These are phyloP conservation scores for Melipona quadrifasciata DNA, from an alignment of 1,140 invertebrate genomes.

Conservation along the genomic window DNA sequence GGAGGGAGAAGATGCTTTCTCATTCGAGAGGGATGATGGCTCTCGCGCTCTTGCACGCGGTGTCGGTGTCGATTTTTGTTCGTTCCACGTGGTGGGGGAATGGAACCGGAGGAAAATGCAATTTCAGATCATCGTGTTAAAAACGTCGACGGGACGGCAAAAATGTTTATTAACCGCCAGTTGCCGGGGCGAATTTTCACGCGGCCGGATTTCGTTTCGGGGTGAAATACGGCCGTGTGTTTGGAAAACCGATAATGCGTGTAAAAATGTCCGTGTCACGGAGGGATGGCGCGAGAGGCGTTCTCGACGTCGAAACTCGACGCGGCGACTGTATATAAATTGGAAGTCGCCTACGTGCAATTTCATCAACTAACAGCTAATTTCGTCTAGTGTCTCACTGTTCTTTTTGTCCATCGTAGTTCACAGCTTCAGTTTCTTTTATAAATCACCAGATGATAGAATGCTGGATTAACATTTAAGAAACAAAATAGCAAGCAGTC, in stretches of 20 bases:
- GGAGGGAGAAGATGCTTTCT: not conserved
- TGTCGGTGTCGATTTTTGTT: not conserved
- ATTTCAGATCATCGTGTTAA: not conserved
- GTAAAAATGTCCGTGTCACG: not conserved
- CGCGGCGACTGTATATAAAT: not conserved
- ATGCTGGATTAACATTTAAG: not conserved
- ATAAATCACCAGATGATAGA: not conserved
- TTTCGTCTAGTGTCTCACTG: not conserved
- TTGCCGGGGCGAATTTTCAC: not conserved
- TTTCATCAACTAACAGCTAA: not conserved
- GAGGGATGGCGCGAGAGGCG: not conserved
- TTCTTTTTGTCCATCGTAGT: not conserved
- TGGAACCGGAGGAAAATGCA: not conserved
- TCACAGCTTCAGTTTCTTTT: not conserved
- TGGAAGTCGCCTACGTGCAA: not conserved
- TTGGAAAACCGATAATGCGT: slow-evolving; percentile 2
- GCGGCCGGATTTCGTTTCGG: not conserved
- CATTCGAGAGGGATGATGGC: not conserved
- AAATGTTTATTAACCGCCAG: slow-evolving; percentile 5
- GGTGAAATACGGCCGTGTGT: not conserved
- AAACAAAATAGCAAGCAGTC: not conserved
- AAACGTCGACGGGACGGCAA: not conserved
- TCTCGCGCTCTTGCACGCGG: not conserved
- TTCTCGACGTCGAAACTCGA: not conserved
- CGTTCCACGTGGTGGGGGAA: not conserved